Base-by-base conservation (phyloP, 1,140 invertebrate species). In the Chlorops oryzae region DNA sequence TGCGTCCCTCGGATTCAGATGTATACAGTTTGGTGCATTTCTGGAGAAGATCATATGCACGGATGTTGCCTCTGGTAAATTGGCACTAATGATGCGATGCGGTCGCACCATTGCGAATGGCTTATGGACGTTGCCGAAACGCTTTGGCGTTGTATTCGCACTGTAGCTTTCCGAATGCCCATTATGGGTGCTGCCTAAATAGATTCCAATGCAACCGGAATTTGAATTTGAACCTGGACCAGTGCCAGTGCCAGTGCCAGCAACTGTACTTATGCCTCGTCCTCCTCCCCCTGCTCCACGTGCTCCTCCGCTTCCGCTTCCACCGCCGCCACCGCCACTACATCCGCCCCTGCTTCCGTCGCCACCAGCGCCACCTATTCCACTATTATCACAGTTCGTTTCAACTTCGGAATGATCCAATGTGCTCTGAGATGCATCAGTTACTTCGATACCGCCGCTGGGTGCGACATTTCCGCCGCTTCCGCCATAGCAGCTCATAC, bases 321-420 rank as follows among this genome's bases (percentile, higher is more conserved):
- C 53, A 27, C 52, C 54, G 47, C 42, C 41, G 34, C 50, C 51
- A 27, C 44, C 57, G 55, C 50, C 55, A 50, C 43, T 44, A 22
- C 34, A 53, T 51, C 51, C 50, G 57, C 47, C 59, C 43, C 58
- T 56, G 50, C 22, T 25, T 18, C 7, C 7, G 37, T 13, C 9
- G 15, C 9, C 37, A 6, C 37, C 13, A 35, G n/a, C 24, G 23
- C n/a, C 20, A n/a, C 32, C 44, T 20, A 12, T 44, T 25, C 10
- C 41, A 20, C 61, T 63, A 58, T 55, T 70, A 71, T 70, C 68
- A 70, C 68, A 71, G 65, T 63, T 68, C 55, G 59, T 71, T 64
- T 70, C 65, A 54, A 62, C 59, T 60, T 64, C 66, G 64, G 65
- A 69, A 63, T 70, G 69, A 61, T 72, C 69, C 52, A 72, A 60